Conservation (phyloP, 2,113 vertebrate species). For the Phyllostomus hastatus region DNA sequence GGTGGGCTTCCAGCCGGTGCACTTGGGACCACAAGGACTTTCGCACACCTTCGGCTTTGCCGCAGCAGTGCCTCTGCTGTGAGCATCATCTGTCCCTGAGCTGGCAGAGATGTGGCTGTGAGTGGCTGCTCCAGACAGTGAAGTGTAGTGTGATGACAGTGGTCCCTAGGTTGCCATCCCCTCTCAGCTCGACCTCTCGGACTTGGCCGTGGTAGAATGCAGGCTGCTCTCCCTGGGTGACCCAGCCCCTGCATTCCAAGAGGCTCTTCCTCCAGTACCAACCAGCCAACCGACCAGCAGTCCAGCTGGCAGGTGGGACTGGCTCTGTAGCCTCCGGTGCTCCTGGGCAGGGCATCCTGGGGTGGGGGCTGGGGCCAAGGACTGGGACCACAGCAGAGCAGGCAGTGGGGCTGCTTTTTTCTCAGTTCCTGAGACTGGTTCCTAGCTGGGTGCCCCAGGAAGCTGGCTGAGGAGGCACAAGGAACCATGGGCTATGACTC, state of each 20-base stretch:
- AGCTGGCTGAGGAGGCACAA: neutral
- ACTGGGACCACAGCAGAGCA: neutral
- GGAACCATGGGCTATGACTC: neutral
- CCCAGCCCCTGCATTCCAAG: neutral
- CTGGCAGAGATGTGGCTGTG: neutral
- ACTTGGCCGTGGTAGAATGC: neutral
- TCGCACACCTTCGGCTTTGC: neutral
- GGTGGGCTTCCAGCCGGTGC: neutral
- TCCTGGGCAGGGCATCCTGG: neutral
- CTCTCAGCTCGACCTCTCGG: accelerated
- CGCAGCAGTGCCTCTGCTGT: neutral
- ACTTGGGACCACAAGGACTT: neutral
- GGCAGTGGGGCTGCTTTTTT: neutral
- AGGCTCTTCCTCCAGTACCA: neutral
- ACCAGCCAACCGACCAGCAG: neutral
- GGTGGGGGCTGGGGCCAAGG: neutral
- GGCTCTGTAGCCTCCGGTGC: neutral
- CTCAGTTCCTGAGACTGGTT: neutral
- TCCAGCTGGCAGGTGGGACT: neutral
- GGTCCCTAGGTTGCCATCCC: neutral
- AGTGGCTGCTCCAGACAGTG: neutral
- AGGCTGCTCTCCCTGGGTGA: accelerated
- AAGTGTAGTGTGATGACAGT: accelerated
- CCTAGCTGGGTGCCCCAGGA: neutral
- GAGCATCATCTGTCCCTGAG: neutral